Evolutionary conservation across 2,888 invertebrate species (phyloP).

Genomic region (Polietes domitor): DNA sequence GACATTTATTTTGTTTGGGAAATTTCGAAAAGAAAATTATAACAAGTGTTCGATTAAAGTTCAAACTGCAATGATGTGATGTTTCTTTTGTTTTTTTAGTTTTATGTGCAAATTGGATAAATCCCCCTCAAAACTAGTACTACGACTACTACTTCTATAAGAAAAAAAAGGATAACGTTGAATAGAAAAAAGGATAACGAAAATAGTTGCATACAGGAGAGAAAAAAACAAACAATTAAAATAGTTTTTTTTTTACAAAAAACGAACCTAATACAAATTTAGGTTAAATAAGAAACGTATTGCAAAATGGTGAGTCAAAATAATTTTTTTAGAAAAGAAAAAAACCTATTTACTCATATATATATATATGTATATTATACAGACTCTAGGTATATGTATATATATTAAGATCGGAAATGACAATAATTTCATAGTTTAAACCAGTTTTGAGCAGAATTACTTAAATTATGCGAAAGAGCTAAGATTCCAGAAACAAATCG

Average conservation of each 20-base stretch:
- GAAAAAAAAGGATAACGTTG: background rate
- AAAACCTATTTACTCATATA: no score
- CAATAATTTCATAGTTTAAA: background rate
- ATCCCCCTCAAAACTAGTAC: background rate
- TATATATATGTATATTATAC: background rate
- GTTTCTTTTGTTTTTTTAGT: slow-evolving; percentile 23
- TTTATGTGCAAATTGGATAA: slow-evolving; percentile 39
- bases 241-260: slow-evolving; percentile 1
- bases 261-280: slow-evolving; percentile 1
- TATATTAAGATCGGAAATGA: slow-evolving; percentile 7
- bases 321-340: background rate
- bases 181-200: background rate
- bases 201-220: background rate
- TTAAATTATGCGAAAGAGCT: background rate
- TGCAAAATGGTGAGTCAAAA: slow-evolving; percentile 25
- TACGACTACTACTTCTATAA: background rate
- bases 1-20: background rate
- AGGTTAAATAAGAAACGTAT: background rate
- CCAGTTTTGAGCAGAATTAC: background rate
- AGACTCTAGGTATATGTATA: background rate
- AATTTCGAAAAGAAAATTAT: background rate
- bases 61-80: background rate
- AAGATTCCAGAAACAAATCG: background rate
- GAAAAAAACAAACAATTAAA: background rate
- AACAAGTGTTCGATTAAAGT: background rate